Conservation (phyloP, 2,113 vertebrate genomes). For the Sorex fumeus region DNA sequence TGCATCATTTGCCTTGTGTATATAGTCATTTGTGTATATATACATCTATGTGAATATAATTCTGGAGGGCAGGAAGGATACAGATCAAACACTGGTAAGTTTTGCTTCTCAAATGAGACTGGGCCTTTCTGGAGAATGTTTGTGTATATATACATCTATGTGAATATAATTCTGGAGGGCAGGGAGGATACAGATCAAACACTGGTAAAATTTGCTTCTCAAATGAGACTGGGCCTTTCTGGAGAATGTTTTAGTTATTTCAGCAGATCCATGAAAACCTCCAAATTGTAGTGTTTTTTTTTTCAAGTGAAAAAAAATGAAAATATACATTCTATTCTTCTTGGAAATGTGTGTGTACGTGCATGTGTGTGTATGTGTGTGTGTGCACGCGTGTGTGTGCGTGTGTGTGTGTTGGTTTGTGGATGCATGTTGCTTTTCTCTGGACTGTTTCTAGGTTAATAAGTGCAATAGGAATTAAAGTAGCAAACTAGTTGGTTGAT, state of each 20-base stretch:
- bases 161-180: too few species aligned
- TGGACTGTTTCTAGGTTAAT: not conserved
- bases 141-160: too few species aligned
- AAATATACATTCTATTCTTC: not conserved
- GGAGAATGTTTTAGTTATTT: not conserved
- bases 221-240: accelerated
- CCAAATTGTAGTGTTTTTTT: not conserved
- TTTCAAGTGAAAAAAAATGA: slow-evolving; percentile 42
- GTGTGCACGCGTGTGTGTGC: not conserved
- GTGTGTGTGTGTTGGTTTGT: not conserved
- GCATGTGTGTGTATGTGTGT: not conserved
- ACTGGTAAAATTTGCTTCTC: not conserved
- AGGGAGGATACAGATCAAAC: not conserved
- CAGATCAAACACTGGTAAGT: not conserved
- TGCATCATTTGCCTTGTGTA: not conserved
- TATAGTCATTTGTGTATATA: too few species aligned
- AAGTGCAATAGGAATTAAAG: not conserved
- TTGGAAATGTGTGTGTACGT: not conserved
- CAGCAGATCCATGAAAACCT: not conserved
- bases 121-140: not conserved
- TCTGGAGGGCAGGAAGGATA: too few species aligned
- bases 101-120: not conserved
- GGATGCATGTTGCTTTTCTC: not conserved
- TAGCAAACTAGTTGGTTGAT: not conserved
- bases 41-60: too few species aligned